Evolutionary conservation across 2,888 invertebrate genomes (phyloP).

Genomic region (Syrphus vitripennis): DNA sequence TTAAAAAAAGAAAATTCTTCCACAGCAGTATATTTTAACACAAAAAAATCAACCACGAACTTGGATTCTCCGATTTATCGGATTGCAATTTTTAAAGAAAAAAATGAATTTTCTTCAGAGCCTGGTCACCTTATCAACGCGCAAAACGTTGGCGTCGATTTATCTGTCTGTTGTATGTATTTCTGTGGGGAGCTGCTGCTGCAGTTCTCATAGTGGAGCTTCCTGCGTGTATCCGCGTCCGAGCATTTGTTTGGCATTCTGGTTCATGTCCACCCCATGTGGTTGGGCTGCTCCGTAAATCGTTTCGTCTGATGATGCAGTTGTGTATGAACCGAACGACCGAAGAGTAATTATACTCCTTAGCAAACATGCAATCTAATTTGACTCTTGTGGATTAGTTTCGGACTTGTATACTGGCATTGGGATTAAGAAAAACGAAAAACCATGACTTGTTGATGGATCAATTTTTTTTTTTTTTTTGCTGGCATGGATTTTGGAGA

Average conservation of each 20-base stretch:
- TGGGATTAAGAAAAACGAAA: conserved; percentile 30
- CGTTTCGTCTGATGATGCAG: conserved; percentile 20
- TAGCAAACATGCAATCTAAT: conserved; percentile 61
- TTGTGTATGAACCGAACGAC: conserved; percentile 28
- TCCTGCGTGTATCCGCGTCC: conserved; percentile 18
- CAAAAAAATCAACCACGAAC: no score
- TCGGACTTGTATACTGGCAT: neutral
- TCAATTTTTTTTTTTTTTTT: conserved; percentile 25
- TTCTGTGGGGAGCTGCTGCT: conserved; percentile 34
- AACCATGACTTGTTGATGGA: conserved; percentile 34
- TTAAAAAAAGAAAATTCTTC: no score
- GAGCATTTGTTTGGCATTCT: conserved; percentile 44
- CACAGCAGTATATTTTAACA: no score
- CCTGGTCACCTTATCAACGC: neutral
- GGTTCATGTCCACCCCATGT: conserved; percentile 66
- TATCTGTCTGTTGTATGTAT: neutral
- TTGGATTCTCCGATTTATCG: no score
- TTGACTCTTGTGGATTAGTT: conserved; percentile 27
- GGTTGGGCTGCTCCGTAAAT: conserved; percentile 38
- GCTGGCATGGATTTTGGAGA: neutral
- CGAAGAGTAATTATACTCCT: conserved; percentile 59
- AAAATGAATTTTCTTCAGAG: no score
- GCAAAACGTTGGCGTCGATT: conserved; percentile 57
- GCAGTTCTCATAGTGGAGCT: neutral
- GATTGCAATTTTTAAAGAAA: no score